phyloP scores from a whole-genome alignment of 2,113 vertebrate genomes.

The Pycnonotus jocosus region DNA sequence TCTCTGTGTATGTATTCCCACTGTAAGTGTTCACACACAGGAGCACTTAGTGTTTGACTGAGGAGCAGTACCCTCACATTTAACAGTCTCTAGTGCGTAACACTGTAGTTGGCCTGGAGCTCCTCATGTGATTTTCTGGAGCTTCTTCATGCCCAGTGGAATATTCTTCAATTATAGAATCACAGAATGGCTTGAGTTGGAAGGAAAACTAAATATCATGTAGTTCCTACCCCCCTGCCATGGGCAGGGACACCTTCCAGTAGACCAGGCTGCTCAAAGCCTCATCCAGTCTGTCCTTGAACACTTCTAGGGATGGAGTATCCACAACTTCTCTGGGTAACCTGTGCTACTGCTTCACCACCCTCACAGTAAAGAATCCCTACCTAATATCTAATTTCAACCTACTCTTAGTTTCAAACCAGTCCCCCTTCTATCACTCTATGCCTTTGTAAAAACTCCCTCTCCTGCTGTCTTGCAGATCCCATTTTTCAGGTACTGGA shows the following conservation, averaged over 20 bases:
- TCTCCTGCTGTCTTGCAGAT: background rate
- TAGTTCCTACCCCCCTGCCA: background rate
- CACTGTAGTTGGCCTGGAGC: background rate
- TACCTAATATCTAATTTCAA: background rate
- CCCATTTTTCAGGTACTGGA: background rate
- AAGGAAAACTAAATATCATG: background rate
- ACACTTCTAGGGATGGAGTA: background rate
- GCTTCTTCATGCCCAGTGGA: background rate
- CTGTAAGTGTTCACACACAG: accelerated
- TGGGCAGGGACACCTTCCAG: background rate
- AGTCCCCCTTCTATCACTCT: background rate
- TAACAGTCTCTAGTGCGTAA: background rate
- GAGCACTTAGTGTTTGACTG: accelerated
- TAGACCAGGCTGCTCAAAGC: background rate
- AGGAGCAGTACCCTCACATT: accelerated
- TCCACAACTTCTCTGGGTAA: background rate
- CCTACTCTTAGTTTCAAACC: background rate
- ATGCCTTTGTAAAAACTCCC: background rate
- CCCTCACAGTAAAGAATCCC: background rate
- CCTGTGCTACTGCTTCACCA: background rate
- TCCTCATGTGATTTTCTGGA: background rate
- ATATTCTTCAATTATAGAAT: background rate
- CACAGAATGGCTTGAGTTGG: background rate
- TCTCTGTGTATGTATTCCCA: background rate
- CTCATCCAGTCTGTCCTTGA: background rate